Evolutionary conservation across 1,140 invertebrate species (phyloP), one percentile per base, ranked within the genome.

Genomic region (Eubasilissa regina): DNA sequence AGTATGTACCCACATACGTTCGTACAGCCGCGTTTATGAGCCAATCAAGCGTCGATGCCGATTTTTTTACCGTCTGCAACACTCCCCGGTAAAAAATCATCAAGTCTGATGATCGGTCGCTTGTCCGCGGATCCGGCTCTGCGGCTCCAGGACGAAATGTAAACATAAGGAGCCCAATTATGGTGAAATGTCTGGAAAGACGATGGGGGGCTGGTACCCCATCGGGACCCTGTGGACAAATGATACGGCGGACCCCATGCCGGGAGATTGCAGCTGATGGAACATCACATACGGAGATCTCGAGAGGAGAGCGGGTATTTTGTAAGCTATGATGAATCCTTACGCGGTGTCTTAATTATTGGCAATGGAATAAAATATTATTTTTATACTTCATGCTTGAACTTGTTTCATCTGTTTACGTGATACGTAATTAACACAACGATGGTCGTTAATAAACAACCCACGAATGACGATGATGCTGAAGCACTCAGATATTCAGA

Each of bases 161-260:
- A 70, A 60, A 75, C 53, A 60, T 75, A 21, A 47, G 55, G 43
- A 11, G 53, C 11, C 73, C 55, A 75, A 75, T 75, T 75, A 75
- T 75, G 55, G 73, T 53, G 44, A 56, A 43, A 75, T 75, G 73
- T 60, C 55, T 58, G 19, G 53, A 17, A n/a, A 10, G 15, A n/a
- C 51, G 13, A 19, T 55, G 47, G 73, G 73, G 73, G 53, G 55
- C 44, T 6, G 66, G 17, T 19, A n/a, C 45, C 66, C 43, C 35
- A 13, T 11, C 19, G 73, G 7, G 43, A 10, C 55, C 73, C 73
- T n/a, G n/a, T 17, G 66, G 73, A 75, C 43, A 75, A 75, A 75
- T 75, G 55, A 75, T 73, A 48, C 19, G 25, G 47, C 70, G 6
- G 70, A 15, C 70, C 47, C 51, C 70, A 56, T 35, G 51, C 47